These are phyloP conservation scores for Euproctis similis DNA, from an alignment of 2,888 invertebrate genomes.

Conservation along the genomic window DNA sequence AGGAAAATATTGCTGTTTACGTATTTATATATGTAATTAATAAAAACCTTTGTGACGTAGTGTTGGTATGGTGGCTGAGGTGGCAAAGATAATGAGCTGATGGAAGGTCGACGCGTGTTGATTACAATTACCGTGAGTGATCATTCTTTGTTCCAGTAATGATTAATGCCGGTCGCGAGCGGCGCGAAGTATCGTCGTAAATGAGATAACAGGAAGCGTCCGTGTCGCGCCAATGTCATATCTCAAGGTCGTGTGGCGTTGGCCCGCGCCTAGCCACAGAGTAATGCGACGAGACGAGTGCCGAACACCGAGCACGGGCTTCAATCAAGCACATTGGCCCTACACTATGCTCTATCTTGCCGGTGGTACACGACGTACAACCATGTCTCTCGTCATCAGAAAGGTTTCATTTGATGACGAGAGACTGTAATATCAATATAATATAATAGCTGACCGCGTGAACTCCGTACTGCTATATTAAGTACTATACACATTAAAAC, in stretches of 20 bases:
- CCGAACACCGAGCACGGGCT: too few species aligned
- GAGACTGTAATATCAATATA: too few species aligned
- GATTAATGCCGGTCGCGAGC: slow-evolving; percentile 66
- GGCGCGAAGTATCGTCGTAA: slow-evolving; percentile 59
- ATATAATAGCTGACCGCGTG: too few species aligned
- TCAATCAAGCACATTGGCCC: too few species aligned
- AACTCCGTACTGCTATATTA: too few species aligned
- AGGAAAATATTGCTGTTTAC: slow-evolving; percentile 60
- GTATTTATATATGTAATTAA: slow-evolving; percentile 35
- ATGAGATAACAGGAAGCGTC: slow-evolving; percentile 73
- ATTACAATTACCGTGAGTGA: slow-evolving; percentile 74
- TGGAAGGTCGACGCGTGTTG: slow-evolving; percentile 61
- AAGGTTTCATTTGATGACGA: too few species aligned
- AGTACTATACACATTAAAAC: too few species aligned
- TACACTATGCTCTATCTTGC: too few species aligned
- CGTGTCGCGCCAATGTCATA: slow-evolving; percentile 63
- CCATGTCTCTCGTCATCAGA: too few species aligned
- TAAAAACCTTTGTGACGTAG: slow-evolving; percentile 62
- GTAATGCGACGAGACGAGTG: too few species aligned
- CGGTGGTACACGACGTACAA: too few species aligned
- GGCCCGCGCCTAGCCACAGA: slow-evolving; percentile 15
- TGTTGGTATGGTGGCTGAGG: slow-evolving; percentile 39
- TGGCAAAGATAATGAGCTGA: slow-evolving; percentile 45
- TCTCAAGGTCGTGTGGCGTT: slow-evolving; percentile 46
- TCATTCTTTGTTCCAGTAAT: slow-evolving; percentile 75